These are phyloP conservation scores for Platichthys stellatus DNA, from an alignment of 2,113 vertebrate species.

Conservation along the genomic window DNA sequence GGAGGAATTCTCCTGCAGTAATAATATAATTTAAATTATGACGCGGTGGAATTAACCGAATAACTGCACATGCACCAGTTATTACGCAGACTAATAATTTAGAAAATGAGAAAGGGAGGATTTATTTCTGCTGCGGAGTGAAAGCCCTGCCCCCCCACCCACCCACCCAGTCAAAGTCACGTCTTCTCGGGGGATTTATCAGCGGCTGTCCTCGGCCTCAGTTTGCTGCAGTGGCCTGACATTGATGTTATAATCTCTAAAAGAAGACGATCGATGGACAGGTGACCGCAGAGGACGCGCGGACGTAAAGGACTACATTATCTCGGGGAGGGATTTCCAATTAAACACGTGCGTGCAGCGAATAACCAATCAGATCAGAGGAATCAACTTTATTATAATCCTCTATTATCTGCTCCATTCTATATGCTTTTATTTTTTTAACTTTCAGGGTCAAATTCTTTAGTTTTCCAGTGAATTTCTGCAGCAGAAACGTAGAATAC, in stretches of 20 bases:
- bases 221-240: conserved; percentile 55
- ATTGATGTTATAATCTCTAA: conserved; percentile 79
- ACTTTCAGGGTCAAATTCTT: too few species aligned
- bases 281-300: conserved; percentile 69
- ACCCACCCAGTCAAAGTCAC: conserved; percentile 29
- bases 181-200: conserved; percentile 47
- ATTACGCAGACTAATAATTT: too few species aligned
- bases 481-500: too few species aligned
- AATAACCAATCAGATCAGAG: conserved; percentile 52
- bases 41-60: conserved; percentile 40
- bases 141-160: neutral
- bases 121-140: neutral
- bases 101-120: too few species aligned
- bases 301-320: conserved; percentile 64
- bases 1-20: neutral
- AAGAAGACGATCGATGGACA: conserved; percentile 72
- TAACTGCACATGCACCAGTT: neutral
- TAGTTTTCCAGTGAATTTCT: too few species aligned
- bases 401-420: neutral
- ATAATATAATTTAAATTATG: neutral
- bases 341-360: conserved; percentile 53
- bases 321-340: conserved; percentile 71
- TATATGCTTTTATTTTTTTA: neutral
- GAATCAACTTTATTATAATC: neutral
- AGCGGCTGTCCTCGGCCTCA: conserved; percentile 31